These are phyloP conservation scores for Bufo gargarizans DNA, from an alignment of 2,113 vertebrate genomes.

Conservation along the genomic window DNA sequence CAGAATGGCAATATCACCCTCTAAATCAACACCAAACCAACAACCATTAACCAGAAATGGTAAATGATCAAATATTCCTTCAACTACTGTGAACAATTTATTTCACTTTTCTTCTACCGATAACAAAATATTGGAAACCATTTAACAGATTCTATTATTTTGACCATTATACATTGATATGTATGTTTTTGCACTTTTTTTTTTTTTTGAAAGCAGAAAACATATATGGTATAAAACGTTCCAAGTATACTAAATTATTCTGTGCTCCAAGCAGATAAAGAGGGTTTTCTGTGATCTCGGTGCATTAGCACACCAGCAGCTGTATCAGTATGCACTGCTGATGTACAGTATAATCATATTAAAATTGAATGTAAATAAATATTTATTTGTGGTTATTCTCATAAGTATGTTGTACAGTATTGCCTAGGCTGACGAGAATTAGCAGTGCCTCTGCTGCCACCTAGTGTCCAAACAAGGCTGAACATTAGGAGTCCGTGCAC, in stretches of 20 bases:
- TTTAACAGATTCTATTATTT: neutral
- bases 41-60: no score
- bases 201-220: neutral
- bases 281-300: neutral
- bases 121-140: no score
- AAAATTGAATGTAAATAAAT: neutral
- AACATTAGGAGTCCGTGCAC: neutral
- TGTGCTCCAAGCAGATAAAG: neutral
- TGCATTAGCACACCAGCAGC: neutral
- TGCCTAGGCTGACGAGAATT: neutral
- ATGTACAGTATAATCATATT: neutral
- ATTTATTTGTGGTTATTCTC: neutral
- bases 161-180: neutral
- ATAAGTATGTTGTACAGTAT: neutral
- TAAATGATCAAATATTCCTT: no score
- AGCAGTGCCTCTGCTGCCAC: constrained; percentile 53
- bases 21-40: no score
- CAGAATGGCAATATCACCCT: no score
- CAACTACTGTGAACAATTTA: neutral
- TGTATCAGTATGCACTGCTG: neutral
- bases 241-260: neutral
- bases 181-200: neutral
- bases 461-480: constrained; percentile 53
- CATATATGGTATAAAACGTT: neutral
- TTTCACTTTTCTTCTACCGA: neutral